Percentiles rank a stretch among this genome's conserved stretches.
phyloP scores from a whole-genome alignment of 1,140 invertebrate genomes.

The Diabrotica undecimpunctata region DNA sequence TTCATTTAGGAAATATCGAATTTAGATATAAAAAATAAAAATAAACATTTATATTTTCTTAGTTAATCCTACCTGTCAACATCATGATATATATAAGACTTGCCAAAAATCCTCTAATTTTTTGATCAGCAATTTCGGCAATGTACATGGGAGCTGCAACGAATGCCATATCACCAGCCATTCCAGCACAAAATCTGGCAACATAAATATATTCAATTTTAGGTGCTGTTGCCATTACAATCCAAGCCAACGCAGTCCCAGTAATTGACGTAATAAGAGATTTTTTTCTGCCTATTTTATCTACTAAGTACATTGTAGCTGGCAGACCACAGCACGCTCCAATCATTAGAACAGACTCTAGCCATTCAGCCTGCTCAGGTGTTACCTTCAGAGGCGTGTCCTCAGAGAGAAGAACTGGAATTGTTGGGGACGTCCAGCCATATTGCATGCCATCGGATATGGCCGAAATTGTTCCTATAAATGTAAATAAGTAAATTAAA shows the following conservation, averaged over 20 bases:
- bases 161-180: constrained; percentile 39
- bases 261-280: constrained; percentile 53
- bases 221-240: constrained; percentile 52
- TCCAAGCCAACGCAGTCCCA: constrained; percentile 63
- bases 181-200: constrained; percentile 47
- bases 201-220: constrained; percentile 50
- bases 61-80: constrained; percentile 27
- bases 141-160: constrained; percentile 43
- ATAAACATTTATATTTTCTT: too few species aligned
- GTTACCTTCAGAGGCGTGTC: constrained; percentile 40
- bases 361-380: constrained; percentile 50
- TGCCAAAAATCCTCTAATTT: constrained; percentile 40
- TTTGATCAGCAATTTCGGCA: constrained; percentile 43
- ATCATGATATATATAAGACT: constrained; percentile 42
- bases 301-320: constrained; percentile 53
- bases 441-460: constrained; percentile 38
- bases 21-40: too few species aligned
- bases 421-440: constrained; percentile 32
- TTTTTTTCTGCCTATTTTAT: constrained; percentile 61
- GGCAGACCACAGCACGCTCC: constrained; percentile 60
- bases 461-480: constrained; percentile 34
- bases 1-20: too few species aligned
- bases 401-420: constrained; percentile 49
- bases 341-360: constrained; percentile 59
- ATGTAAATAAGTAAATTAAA: too few species aligned